Conservation (phyloP, 2,113 vertebrate species). For the Bujurquina vittata region DNA sequence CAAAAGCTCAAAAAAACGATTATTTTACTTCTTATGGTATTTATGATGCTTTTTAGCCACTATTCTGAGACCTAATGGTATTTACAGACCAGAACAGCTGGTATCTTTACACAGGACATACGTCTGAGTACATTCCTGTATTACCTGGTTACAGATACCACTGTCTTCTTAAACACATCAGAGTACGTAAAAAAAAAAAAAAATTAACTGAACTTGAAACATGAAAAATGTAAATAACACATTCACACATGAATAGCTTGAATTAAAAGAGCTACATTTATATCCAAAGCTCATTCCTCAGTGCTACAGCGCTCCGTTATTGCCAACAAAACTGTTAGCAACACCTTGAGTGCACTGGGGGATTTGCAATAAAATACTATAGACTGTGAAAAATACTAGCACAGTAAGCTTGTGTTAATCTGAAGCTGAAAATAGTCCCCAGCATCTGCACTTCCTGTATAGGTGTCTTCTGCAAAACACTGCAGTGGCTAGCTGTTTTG, state of each 20-base stretch:
- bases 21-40: not conserved
- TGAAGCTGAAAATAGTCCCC: not conserved
- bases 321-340: not conserved
- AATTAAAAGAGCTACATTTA: not conserved
- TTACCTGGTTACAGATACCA: not conserved
- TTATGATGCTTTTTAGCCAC: not conserved
- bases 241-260: not conserved
- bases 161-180: not conserved
- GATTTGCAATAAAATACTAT: constrained; percentile 1
- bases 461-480: not conserved
- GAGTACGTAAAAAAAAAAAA: not conserved
- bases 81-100: constrained; percentile 6
- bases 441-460: not conserved
- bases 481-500: not conserved
- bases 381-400: not conserved
- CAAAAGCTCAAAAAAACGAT: not conserved
- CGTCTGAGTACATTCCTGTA: not conserved
- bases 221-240: not conserved
- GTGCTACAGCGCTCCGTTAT: not conserved
- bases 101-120: not conserved
- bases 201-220: not conserved
- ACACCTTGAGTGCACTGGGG: not conserved
- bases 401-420: not conserved
- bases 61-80: not conserved
- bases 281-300: not conserved